Evolutionary conservation across 2,113 vertebrate genomes (phyloP), one percentile per base, ranked within the genome.

Genomic region (Perognathus longimembris): DNA sequence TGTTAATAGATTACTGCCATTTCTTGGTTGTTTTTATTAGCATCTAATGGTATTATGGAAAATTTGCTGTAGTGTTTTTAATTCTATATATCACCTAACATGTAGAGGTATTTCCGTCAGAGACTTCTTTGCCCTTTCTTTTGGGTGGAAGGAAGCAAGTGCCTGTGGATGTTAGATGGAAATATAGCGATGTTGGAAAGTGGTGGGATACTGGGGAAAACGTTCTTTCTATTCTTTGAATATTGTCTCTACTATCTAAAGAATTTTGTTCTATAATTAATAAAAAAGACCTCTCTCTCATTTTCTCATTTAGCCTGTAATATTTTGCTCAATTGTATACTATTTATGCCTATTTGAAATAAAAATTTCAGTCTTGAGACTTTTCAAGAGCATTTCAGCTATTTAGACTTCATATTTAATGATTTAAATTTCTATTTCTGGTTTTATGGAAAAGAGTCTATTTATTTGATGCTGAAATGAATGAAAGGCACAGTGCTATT

Each of bases 161-260:
- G 63, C n/a, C n/a, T 66, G 20, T 2, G 18, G 54, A 38, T 76
- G 8, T 76, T 24, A 69, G 59, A 90, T 85, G 83, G 83, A 75
- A 64, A 18, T 74, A 15, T 50, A 54, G 70, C 83, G 36, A 28
- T 76, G 42, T 69, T 85, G 79, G 85, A 54, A 74, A 94, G 45
- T 22, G 2, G 34, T 34, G 45, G 36, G 26, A 32, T 38, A 64
- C 73, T 91, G 66, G 79, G 89, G 90, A 93, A 87, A 91, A 36
- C 50, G 42, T 93, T 79, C 42, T 92, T 86, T 70, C 88, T 95
- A 66, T 86, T 90, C 66, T 95, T 94, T 90, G 93, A 95, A 76
- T 59, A 85, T 32, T 76, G 54, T 61, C 24, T 90, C 40, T 88
- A 17, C 85, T 90, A 74, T 85, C 90, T 90, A 86, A 79, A 82